A percentile compares a stretch with the other conserved stretches of the same genome.
phyloP scores from a whole-genome alignment of 2,888 invertebrate species.

The Melanostoma mellinum region DNA sequence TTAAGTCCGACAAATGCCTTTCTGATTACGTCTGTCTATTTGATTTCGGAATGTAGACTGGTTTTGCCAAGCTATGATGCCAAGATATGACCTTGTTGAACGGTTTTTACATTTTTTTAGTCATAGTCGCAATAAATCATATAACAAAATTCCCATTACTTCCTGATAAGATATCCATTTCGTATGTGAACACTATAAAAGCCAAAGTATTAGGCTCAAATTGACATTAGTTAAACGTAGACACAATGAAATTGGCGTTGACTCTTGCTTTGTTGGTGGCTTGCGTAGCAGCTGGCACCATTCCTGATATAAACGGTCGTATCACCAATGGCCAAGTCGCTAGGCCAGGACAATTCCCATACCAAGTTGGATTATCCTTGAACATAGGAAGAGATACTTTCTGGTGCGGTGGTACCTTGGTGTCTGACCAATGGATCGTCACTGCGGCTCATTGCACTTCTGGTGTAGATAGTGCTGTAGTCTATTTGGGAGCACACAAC shows the following conservation, averaged over 20 bases:
- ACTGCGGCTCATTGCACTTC: slow-evolving; percentile 77
- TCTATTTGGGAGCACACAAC: slow-evolving; percentile 74
- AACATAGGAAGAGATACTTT: slow-evolving; percentile 27
- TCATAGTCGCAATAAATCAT: background rate
- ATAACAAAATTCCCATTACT: background rate
- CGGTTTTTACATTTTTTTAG: too few relatives aligned
- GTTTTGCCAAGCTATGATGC: too few relatives aligned
- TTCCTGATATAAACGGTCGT: slow-evolving; percentile 63
- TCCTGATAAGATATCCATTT: background rate
- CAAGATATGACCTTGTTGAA: too few relatives aligned
- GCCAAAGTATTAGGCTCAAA: background rate
- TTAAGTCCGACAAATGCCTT: too few relatives aligned
- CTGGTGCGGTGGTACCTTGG: slow-evolving; percentile 77
- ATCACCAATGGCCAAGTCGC: slow-evolving; percentile 75
- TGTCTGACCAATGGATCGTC: slow-evolving; percentile 74
- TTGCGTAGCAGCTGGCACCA: slow-evolving; percentile 62
- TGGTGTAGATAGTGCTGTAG: slow-evolving; percentile 67
- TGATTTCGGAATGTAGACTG: too few relatives aligned
- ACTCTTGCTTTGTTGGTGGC: slow-evolving; percentile 69
- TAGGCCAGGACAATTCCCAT: slow-evolving; percentile 71
- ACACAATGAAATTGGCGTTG: slow-evolving; percentile 73
- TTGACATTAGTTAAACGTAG: slow-evolving; percentile 14
- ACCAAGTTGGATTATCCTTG: slow-evolving; percentile 73
- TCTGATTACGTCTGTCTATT: too few relatives aligned
- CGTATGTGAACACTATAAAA: slow-evolving; percentile 18